Conservation (phyloP, 2,797 vertebrate genomes). For the Craterocephalus amniculus region DNA sequence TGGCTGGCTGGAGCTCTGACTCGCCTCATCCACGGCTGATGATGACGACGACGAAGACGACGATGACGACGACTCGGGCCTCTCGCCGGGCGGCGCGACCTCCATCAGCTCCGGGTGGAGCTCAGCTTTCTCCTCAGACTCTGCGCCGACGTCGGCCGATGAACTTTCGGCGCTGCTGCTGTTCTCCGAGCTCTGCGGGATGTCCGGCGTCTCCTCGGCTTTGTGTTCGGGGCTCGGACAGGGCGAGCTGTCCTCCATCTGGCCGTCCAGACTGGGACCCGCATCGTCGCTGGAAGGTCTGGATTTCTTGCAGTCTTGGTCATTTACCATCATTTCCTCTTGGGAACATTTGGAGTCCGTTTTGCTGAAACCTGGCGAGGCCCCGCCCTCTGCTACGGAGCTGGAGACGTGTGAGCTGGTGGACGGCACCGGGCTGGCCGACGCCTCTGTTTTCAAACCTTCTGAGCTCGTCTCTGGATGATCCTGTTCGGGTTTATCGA, state of each 20-base stretch:
- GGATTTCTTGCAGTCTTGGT: constrained; percentile 60
- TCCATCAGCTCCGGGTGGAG: constrained; percentile 65
- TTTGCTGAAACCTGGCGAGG: constrained; percentile 39
- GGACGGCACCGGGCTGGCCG: constrained; percentile 60
- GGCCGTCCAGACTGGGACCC: constrained; percentile 35
- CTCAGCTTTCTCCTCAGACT: constrained; percentile 63
- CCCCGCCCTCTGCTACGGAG: constrained; percentile 65
- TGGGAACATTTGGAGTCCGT: constrained; percentile 45
- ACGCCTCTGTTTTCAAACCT: constrained; percentile 45
- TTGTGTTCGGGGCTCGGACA: constrained; percentile 57
- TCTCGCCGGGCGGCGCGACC: constrained; percentile 82
- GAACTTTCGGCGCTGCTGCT: constrained; percentile 30
- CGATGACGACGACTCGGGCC: constrained; percentile 67
- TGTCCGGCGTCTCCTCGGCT: constrained; percentile 53
- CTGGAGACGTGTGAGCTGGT: constrained; percentile 55
- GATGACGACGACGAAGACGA: constrained; percentile 35
- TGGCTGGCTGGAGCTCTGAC: constrained; percentile 54
- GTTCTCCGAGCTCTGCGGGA: constrained; percentile 49
- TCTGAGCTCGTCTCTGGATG: constrained; percentile 41
- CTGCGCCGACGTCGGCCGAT: constrained; percentile 33
- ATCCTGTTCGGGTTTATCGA: constrained; percentile 53
- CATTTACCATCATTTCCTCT: constrained; percentile 60
- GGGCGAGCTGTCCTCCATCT: constrained; percentile 53
- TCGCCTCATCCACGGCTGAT: constrained; percentile 54
- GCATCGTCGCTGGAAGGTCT: constrained; percentile 51